Evolutionary conservation across 1,140 invertebrate genomes (phyloP), one percentile per base, ranked within the genome.

Genomic region (Cotesia vestalis): DNA sequence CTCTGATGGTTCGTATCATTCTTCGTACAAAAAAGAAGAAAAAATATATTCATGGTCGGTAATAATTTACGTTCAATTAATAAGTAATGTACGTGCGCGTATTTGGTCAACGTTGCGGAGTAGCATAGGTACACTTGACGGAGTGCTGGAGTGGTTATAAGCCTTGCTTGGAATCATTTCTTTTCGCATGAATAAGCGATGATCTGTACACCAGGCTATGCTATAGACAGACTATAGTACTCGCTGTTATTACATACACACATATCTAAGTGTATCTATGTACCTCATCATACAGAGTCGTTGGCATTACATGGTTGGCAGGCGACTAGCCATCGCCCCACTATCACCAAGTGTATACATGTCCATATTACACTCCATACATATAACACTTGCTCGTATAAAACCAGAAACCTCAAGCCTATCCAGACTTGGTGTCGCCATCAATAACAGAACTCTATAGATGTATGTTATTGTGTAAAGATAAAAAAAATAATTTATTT

Each of bases 171-270:
- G 75, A 82, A 83, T 84, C 80, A 81, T 84, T 84, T 82, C 80
- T 78, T 72, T 75, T 72, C 71, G 74, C 74, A 83, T 84, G 80
- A 84, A 83, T 84, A 83, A 84, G 71, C 79, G 81, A 83, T 81
- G 73, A 78, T 75, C 70, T 63, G 27, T 38, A 55, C 53, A 59
- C 20, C 20, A 55, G 36, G 6, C 34, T 34, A 34, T 64, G 36
- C 61, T 53, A 52, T 71, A 63, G 61, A 20, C 35, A 55, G 4
- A 51, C 12, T 51, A n/a, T 64, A 12, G 8, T 36, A 55, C 9
- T 46, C 40, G 63, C 27, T n/a, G 17, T 51, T 53, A 51, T 51
- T 55, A 11, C 1, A 27, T 27, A 27, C 27, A 27, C 27, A 27
- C 27, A 27, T 17, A 40, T 40, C 17, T 17, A 40, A 27, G 36